Evolutionary conservation across 2,888 invertebrate species (phyloP).

Genomic region (Drosophila seclusa): DNA sequence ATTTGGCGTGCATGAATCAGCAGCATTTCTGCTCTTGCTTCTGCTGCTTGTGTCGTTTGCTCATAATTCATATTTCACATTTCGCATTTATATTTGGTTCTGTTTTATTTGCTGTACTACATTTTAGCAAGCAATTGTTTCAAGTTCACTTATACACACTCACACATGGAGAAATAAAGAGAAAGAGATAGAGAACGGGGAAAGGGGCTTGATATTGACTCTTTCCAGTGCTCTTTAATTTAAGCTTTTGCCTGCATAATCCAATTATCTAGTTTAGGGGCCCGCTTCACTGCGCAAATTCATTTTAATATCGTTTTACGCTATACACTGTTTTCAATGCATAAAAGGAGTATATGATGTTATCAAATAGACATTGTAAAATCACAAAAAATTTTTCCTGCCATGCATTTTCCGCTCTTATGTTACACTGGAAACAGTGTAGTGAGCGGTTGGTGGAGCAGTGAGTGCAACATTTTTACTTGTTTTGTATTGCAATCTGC

Average conservation of each 20-base stretch:
- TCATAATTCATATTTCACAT: conserved; percentile 62
- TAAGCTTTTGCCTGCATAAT: conserved; percentile 60
- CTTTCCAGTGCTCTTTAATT: conserved; percentile 54
- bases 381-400: not conserved
- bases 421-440: not conserved
- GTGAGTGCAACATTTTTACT: not conserved
- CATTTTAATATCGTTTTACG: conserved; percentile 37
- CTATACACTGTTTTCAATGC: not conserved
- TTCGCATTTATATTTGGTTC: conserved; percentile 22
- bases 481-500: conserved; percentile 33
- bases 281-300: conserved; percentile 58
- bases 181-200: not conserved
- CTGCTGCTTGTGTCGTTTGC: conserved; percentile 25
- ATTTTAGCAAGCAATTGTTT: conserved; percentile 57
- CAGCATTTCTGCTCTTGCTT: conserved; percentile 35
- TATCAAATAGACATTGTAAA: not conserved
- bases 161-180: not conserved
- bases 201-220: not conserved
- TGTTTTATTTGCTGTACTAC: conserved; percentile 23
- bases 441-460: not conserved
- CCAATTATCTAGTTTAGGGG: conserved; percentile 48
- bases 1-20: conserved; percentile 61
- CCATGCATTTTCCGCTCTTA: not conserved
- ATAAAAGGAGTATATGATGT: conserved; percentile 3
- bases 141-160: conserved; percentile 8